Base-by-base conservation (phyloP, 2,888 invertebrate species). In the Diarsia mendica region DNA sequence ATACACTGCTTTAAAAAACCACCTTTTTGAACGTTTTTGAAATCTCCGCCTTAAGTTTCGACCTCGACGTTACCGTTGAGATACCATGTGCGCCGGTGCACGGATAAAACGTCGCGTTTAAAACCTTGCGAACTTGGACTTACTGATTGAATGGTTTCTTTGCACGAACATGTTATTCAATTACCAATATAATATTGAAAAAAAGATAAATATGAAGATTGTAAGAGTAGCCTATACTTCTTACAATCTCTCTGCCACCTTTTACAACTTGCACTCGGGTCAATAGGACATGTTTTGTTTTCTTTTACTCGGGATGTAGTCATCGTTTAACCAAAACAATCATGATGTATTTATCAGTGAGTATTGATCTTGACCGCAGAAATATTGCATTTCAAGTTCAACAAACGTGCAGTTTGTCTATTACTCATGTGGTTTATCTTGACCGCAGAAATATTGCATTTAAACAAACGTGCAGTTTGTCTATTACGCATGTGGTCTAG, bases 231-330 rank as follows among this genome's bases (percentile, higher is more conserved):
- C 51, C 20, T 20, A 51, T 13, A 55, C 23, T 23, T 13, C 6
- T 44, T 23, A 61, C 46, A 53, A 67, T 77, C 55, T 51, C 64
- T 46, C 39, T 46, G 28, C 3, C 39, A 53, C 39, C 53, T 72
- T 79, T 66, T 73, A 80, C 39, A 49, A 72, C n/a, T 78, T 79
- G 73, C 60, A 61, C 60, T 66, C n/a, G 44, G 66, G 73, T 58
- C 77, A 77, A 55, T 73, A 76, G 61, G 61, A 53, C 51, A 69
- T 78, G 49, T 67, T 67, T 67, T 75, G 75, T 79, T 79, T 80
- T 74, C 58, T 74, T 67, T 67, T 18, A 63, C 39, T 65, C 55
- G 33, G 8, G 65, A 66, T 20, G 65, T 39, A 67, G 61, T 67
- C 64, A 65, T 58, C 28, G 23, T 46, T 48, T 44, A 79, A 55